These are phyloP conservation scores for Hypocryptadius cinnamomeus DNA, from an alignment of 2,113 vertebrate species.

Conservation along the genomic window DNA sequence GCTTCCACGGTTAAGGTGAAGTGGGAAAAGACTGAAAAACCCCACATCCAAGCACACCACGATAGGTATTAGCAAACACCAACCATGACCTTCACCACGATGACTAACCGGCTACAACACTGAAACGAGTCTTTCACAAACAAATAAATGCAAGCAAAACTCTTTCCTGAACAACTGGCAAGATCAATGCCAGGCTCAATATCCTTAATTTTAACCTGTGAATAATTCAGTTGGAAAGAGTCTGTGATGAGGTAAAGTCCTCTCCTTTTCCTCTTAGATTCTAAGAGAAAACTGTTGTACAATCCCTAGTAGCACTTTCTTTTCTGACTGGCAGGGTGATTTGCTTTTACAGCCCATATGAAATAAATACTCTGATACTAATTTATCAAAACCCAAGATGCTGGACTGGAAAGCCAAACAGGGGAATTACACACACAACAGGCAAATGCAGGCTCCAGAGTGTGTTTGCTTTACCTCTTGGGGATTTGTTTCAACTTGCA, in stretches of 20 bases:
- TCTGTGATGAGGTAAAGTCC: neutral
- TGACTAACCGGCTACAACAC: neutral
- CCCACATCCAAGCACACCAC: neutral
- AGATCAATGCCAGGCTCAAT: neutral
- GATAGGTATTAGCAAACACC: neutral
- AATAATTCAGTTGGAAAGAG: neutral
- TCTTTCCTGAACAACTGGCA: neutral
- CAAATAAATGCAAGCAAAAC: neutral
- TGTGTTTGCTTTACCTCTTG: neutral
- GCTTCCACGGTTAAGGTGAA: neutral
- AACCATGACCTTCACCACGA: fast-evolving
- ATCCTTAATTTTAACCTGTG: neutral
- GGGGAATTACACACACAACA: neutral
- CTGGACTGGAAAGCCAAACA: neutral
- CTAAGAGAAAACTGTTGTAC: neutral
- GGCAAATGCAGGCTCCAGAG: neutral
- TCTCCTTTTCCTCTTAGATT: neutral
- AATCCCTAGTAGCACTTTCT: neutral
- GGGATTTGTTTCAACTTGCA: neutral
- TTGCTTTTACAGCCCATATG: neutral
- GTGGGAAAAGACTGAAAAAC: neutral
- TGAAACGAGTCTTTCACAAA: neutral
- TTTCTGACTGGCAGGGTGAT: neutral
- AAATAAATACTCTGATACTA: neutral
- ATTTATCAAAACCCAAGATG: neutral